These are phyloP conservation scores for Cynopterus sphinx DNA, from an alignment of 2,797 vertebrate genomes.

Conservation along the genomic window DNA sequence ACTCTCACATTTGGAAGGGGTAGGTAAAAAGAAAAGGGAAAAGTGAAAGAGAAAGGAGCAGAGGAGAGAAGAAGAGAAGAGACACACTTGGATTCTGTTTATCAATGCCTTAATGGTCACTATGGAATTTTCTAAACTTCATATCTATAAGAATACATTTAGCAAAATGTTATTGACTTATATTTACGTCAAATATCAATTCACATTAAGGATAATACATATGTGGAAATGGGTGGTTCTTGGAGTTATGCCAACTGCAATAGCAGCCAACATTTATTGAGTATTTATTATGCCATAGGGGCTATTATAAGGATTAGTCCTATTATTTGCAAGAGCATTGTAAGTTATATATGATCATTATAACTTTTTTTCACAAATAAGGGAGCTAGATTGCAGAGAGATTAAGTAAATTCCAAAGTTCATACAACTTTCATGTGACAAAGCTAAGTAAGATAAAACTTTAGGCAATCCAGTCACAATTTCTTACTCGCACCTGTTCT, in stretches of 20 bases:
- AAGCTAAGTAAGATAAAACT: neutral
- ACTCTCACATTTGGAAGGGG: neutral
- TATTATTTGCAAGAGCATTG: neutral
- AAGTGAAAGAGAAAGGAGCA: neutral
- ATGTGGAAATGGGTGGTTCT: neutral
- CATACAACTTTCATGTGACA: neutral
- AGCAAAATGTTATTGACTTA: neutral
- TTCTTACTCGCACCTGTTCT: neutral
- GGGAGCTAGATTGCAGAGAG: neutral
- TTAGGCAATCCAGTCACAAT: neutral
- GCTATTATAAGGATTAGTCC: neutral
- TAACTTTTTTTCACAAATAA: neutral
- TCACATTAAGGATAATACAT: neutral
- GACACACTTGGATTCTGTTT: neutral
- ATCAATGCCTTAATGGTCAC: neutral
- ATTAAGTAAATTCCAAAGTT: neutral
- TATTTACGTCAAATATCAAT: slow-evolving; percentile 3
- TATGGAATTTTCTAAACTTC: neutral
- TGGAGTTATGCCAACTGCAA: neutral
- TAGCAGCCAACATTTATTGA: neutral
- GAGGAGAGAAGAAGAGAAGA: neutral
- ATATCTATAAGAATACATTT: neutral
- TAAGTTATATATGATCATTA: neutral
- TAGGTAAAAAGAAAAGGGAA: neutral
- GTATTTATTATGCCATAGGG: neutral